Percentiles rank a stretch among this genome's conserved stretches.
Evolutionary conservation across 2,113 vertebrate species (phyloP).

Genomic region (Perccottus glenii): DNA sequence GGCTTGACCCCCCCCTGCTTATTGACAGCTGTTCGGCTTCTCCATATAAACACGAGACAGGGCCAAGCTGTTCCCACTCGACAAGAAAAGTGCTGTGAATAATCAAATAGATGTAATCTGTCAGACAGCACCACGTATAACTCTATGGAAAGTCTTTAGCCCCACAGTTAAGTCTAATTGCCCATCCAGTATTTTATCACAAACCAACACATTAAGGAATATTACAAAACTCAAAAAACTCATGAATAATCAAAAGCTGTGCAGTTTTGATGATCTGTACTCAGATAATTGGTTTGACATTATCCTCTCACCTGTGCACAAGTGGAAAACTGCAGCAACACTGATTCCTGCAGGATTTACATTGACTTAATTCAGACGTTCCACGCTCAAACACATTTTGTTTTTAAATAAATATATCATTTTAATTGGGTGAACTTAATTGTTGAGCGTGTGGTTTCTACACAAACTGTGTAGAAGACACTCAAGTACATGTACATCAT

Average conservation of each 20-base stretch:
- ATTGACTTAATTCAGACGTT: conserved; percentile 5
- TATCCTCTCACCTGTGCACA: conserved; percentile 65
- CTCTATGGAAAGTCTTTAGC: conserved; percentile 14
- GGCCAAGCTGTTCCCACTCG: conserved; percentile 70
- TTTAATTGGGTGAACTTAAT: not conserved
- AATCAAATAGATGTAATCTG: conserved; percentile 45
- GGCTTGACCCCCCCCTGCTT: conserved; percentile 47
- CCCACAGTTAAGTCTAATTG: conserved; percentile 28
- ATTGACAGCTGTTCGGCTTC: conserved; percentile 71
- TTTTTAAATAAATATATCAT: not conserved
- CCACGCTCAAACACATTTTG: not conserved
- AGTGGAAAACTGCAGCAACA: conserved; percentile 34
- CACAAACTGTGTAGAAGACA: not conserved
- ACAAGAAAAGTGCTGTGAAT: conserved; percentile 60
- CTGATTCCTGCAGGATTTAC: conserved; percentile 22
- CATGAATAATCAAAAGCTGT: conserved; percentile 63
- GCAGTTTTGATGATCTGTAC: conserved; percentile 51
- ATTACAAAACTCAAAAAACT: conserved; percentile 45
- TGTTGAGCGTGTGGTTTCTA: conserved; percentile 3
- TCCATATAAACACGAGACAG: conserved; percentile 62
- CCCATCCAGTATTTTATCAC: conserved; percentile 11
- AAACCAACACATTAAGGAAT: conserved; percentile 30
- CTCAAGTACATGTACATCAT: no score
- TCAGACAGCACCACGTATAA: conserved; percentile 3
- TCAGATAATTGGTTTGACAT: conserved; percentile 72